Evolutionary conservation across 2,113 vertebrate species (phyloP), one percentile per base, ranked within the genome.

Genomic region (Ageneiosus marmoratus): DNA sequence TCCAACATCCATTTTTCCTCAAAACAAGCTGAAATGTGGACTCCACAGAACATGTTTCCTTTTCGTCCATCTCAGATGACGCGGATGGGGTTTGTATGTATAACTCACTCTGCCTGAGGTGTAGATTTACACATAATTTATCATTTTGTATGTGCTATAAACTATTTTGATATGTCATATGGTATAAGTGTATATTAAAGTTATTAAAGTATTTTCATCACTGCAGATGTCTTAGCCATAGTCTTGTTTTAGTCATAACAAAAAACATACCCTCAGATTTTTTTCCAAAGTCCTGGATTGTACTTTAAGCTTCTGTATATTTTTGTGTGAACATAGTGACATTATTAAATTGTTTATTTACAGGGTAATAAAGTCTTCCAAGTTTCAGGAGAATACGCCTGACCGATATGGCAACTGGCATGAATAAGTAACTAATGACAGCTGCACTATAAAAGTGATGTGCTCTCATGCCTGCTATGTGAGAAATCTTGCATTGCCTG

Each of bases 361-460:
- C 18, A 34, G 5, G 22, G 18, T 76, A 32, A 51, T 29, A 79
- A 79, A 18, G 15, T 67, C 48, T 53, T 60, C 34, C 18, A n/a
- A 37, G 51, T 58, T 72, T 20, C 27, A 69, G 74, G 53, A 4
- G 41, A 73, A 76, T 76, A 70, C 69, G 56, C 77, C 63, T 83
- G 34, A 37, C 69, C 69, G 63, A 78, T 74, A 46, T 80, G 77
- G 81, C 58, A 76, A 75, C 73, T 34, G 51, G 56, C 53, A 10
- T 79, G 51, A 82, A 80, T 58, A 67, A 83, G 83, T 72, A 85
- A 85, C 48, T 29, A 84, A 72, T 77, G 83, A 87, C 86, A 83
- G 81, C 86, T 85, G 84, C 63, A 84, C 80, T 76, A 80, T 85
- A 83, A 83, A 85, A 83, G 76, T 74, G 20, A 76, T 69, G 83